Evolutionary conservation across 2,888 invertebrate genomes (phyloP).

Genomic region (Drosophila prostipennis): DNA sequence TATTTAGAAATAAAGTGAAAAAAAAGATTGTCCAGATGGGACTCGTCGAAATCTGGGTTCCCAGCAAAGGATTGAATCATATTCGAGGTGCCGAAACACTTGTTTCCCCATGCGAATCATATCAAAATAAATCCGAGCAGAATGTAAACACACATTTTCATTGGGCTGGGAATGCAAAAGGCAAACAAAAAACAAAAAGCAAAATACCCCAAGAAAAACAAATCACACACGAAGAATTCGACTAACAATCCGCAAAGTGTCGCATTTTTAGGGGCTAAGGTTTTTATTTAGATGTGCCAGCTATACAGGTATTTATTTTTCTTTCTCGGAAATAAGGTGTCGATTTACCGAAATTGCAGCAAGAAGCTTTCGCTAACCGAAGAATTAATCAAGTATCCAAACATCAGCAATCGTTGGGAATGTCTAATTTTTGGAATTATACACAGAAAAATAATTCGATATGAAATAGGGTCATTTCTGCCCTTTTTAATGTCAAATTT

Average conservation of each 20-base stretch:
- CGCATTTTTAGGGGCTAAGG: not conserved
- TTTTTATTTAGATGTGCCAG: conserved; percentile 3
- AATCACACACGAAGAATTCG: conserved; percentile 12
- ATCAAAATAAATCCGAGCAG: conserved; percentile 24
- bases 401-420: not conserved
- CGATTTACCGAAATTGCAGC: not conserved
- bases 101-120: conserved; percentile 18
- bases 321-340: conserved; percentile 4
- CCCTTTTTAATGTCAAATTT: too few species aligned
- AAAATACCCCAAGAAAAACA: not conserved
- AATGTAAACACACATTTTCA: conserved; percentile 32
- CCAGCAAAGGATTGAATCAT: conserved; percentile 24
- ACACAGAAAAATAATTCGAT: too few species aligned
- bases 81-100: conserved; percentile 23
- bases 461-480: too few species aligned
- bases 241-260: conserved; percentile 2
- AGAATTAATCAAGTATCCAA: not conserved
- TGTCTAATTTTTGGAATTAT: too few species aligned
- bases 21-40: conserved; percentile 17
- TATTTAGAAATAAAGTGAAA: conserved; percentile 9
- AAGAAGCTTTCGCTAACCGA: not conserved
- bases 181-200: conserved; percentile 7
- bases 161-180: conserved; percentile 1
- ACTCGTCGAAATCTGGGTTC: conserved; percentile 8
- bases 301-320: conserved; percentile 14